Evolutionary conservation across 2,888 invertebrate species (phyloP).

Genomic region (Leucania comma): DNA sequence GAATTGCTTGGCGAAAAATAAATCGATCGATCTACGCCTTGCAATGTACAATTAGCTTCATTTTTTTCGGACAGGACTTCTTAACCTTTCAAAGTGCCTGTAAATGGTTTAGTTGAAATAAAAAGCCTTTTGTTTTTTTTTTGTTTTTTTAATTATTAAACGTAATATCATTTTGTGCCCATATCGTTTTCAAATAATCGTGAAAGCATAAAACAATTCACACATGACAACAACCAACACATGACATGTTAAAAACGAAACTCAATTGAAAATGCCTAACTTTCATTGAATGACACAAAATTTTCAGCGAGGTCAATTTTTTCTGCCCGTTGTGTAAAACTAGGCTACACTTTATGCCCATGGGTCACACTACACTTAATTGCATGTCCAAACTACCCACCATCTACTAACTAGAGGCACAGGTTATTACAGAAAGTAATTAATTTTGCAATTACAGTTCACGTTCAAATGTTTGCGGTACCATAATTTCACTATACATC

Average conservation of each 20-base stretch:
- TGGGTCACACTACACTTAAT: slow-evolving; percentile 40
- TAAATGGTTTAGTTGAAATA: no score
- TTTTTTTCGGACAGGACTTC: no score
- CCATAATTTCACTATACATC: slow-evolving; percentile 50
- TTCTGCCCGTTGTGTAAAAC: not conserved
- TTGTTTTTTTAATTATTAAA: no score
- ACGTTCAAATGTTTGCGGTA: slow-evolving; percentile 43
- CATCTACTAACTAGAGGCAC: slow-evolving; percentile 39
- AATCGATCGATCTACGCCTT: no score
- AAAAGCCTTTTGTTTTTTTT: no score
- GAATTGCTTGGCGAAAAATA: no score
- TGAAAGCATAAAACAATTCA: not conserved
- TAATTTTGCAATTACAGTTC: slow-evolving; percentile 54
- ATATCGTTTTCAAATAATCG: not conserved
- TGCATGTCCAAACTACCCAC: slow-evolving; percentile 42
- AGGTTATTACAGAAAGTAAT: slow-evolving; percentile 58
- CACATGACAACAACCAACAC: not conserved
- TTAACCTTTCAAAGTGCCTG: no score
- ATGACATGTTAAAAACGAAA: slow-evolving; percentile 6
- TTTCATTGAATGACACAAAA: slow-evolving; percentile 1
- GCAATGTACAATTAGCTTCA: no score
- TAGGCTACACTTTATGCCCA: slow-evolving; percentile 26
- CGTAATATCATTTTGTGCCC: no score
- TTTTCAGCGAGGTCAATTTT: not conserved
- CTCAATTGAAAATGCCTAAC: slow-evolving; percentile 1